Evolutionary conservation across 1,140 invertebrate species (phyloP).

Genomic region (Stenopsyche tienmushanensis): DNA sequence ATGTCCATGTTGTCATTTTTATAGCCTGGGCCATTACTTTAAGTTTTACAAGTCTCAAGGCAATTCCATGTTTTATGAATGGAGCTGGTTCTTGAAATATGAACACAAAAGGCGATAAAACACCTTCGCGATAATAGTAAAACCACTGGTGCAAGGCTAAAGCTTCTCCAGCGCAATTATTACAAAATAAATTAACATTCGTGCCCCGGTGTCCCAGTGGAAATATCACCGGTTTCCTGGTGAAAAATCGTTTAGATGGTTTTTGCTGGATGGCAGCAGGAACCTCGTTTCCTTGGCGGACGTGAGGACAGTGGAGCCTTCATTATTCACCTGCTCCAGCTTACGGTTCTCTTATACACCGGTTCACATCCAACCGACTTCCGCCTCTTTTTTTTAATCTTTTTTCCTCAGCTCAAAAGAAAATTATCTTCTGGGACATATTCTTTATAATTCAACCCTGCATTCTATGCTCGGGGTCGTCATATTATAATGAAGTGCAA

Average conservation of each 20-base stretch:
- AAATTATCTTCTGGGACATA: constrained; percentile 8
- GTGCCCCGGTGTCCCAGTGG: constrained; percentile 1
- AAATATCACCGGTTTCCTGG: constrained; percentile 14
- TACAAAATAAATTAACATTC: too few species aligned
- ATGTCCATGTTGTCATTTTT: too few species aligned
- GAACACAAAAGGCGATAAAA: too few species aligned
- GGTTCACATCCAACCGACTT: constrained; percentile 1
- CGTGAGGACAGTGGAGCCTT: constrained; percentile 15
- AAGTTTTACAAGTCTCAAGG: too few species aligned
- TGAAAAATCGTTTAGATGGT: constrained; percentile 12
- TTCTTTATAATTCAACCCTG: constrained; percentile 1
- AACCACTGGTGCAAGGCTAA: too few species aligned
- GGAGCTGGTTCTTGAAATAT: too few species aligned
- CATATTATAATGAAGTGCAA: not conserved
- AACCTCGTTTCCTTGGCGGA: constrained; percentile 14
- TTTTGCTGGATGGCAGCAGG: constrained; percentile 2
- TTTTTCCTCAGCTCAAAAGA: not conserved
- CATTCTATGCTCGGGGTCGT: not conserved
- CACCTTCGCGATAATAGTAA: too few species aligned
- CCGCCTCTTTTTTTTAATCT: not conserved
- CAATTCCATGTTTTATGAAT: too few species aligned
- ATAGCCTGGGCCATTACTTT: too few species aligned
- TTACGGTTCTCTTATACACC: not conserved
- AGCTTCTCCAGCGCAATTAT: too few species aligned
- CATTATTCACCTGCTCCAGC: constrained; percentile 22